Evolutionary conservation across 2,113 vertebrate species (phyloP).

Genomic region (Xenopus laevis): DNA sequence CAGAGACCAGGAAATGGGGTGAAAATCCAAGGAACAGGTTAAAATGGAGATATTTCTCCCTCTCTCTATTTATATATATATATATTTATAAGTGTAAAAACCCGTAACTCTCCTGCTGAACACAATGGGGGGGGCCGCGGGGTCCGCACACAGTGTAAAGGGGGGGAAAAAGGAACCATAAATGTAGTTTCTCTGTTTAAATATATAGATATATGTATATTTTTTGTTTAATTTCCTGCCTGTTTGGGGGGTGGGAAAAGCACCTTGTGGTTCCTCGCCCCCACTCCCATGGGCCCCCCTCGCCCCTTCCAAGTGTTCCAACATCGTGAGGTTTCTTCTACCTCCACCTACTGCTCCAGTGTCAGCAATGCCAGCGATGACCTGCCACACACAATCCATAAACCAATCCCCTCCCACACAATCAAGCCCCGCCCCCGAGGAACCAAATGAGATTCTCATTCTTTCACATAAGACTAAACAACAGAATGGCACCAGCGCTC

Average conservation of each 20-base stretch:
- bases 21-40: background rate
- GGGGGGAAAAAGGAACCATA: background rate
- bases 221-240: too few species aligned
- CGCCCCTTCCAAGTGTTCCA: background rate
- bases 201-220: too few species aligned
- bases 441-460: too few species aligned
- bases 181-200: too few species aligned
- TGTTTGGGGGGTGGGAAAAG: background rate
- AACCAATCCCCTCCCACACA: background rate
- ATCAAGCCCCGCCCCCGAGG: too few species aligned
- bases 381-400: background rate
- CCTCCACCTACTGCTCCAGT: background rate
- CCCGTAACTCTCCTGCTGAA: slow-evolving; percentile 30
- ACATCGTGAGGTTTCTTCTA: background rate
- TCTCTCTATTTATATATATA: background rate
- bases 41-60: slow-evolving; percentile 16
- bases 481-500: too few species aligned
- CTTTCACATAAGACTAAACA: too few species aligned
- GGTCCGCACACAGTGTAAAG: slow-evolving; percentile 8
- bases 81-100: slow-evolving; percentile 28
- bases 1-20: too few species aligned
- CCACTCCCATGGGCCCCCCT: background rate
- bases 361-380: background rate
- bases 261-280: background rate
- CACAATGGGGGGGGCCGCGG: slow-evolving; percentile 19